phyloP scores from a whole-genome alignment of 2,113 vertebrate genomes.

The Xenus cinereus region DNA sequence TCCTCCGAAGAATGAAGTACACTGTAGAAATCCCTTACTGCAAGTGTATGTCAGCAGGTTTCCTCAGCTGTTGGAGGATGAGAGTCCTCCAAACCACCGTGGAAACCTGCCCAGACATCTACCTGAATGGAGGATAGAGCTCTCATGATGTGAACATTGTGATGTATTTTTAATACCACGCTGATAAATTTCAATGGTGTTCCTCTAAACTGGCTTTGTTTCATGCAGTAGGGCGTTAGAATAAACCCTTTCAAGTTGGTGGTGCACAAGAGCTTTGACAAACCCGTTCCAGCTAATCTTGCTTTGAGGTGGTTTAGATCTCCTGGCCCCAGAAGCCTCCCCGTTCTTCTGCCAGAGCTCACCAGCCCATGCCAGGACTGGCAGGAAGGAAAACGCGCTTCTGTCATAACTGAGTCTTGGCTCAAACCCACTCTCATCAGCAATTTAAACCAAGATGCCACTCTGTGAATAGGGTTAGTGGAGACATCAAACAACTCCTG shows the following conservation, averaged over 20 bases:
- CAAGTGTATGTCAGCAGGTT: neutral
- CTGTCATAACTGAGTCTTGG: neutral
- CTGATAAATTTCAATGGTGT: neutral
- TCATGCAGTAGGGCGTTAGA: neutral
- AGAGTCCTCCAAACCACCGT: neutral
- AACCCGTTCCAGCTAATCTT: neutral
- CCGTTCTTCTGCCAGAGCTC: neutral
- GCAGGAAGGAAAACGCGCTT: neutral
- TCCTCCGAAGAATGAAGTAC: neutral
- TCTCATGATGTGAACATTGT: accelerated
- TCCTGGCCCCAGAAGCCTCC: neutral
- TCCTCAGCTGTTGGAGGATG: neutral
- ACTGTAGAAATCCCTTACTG: neutral
- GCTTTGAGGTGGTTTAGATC: neutral
- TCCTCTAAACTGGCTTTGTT: neutral
- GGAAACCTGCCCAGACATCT: neutral
- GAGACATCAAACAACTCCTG: neutral
- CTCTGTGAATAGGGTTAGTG: neutral
- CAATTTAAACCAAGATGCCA: neutral
- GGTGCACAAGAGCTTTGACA: neutral
- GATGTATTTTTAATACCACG: neutral
- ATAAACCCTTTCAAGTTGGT: neutral
- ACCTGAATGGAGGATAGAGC: neutral
- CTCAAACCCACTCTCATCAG: neutral
- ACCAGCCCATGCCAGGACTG: neutral